Evolutionary conservation across 1,140 invertebrate species (phyloP).

Genomic region (Argopecten irradians): DNA sequence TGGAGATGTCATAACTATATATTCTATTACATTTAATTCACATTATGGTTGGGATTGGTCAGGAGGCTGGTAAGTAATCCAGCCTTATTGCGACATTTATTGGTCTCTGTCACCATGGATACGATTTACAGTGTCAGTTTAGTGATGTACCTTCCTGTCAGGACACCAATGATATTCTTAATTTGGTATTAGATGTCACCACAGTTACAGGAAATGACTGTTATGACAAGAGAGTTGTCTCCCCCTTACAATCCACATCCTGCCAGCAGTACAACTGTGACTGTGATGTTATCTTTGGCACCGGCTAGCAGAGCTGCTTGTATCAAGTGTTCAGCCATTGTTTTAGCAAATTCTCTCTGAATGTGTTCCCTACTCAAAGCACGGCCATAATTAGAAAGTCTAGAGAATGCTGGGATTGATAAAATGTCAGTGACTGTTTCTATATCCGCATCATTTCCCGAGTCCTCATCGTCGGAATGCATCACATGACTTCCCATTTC

Average conservation of each 20-base stretch:
- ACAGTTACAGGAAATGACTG: too few relatives aligned
- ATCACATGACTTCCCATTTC: conserved; percentile 61
- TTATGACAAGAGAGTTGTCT: background rate
- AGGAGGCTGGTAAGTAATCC: too few relatives aligned
- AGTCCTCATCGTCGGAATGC: conserved; percentile 53
- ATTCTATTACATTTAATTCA: too few relatives aligned
- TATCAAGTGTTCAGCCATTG: conserved; percentile 72
- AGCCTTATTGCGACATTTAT: too few relatives aligned
- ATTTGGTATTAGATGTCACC: background rate
- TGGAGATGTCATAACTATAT: too few relatives aligned
- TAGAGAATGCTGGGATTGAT: conserved; percentile 58
- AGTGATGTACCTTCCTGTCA: too few relatives aligned
- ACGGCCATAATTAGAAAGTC: conserved; percentile 54
- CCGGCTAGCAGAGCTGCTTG: conserved; percentile 74
- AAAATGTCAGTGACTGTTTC: conserved; percentile 62
- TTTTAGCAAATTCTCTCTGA: conserved; percentile 65
- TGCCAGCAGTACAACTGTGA: conserved; percentile 69
- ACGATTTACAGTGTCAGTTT: too few relatives aligned
- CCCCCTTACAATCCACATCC: conserved; percentile 68
- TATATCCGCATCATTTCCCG: conserved; percentile 65
- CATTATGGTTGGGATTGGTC: too few relatives aligned
- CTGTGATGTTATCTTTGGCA: conserved; percentile 72
- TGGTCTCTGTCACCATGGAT: too few relatives aligned
- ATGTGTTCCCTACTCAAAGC: conserved; percentile 57
- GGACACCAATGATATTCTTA: too few relatives aligned